phyloP scores from a whole-genome alignment of 2,113 vertebrate genomes.

The Marmota monax region DNA sequence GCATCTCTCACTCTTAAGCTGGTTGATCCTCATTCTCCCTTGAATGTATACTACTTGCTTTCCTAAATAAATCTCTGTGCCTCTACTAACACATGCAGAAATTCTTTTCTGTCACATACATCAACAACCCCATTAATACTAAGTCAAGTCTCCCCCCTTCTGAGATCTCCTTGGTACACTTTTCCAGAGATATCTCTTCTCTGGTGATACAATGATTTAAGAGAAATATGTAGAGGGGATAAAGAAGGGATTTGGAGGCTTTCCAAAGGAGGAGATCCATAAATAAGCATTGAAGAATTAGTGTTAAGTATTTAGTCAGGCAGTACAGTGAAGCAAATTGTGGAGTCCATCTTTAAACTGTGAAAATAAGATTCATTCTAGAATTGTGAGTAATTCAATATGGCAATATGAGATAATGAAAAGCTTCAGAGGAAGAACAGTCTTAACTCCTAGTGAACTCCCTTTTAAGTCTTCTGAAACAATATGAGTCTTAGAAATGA shows the following conservation, averaged over 20 bases:
- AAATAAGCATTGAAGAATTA: conserved; percentile 34
- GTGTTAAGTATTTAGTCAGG: not conserved
- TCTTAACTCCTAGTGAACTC: not conserved
- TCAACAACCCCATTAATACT: too few species aligned
- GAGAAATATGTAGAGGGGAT: not conserved
- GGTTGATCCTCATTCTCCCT: too few species aligned
- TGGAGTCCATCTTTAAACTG: not conserved
- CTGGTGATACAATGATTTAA: not conserved
- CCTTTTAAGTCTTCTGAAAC: conserved; percentile 10
- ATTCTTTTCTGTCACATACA: too few species aligned
- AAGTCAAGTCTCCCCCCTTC: too few species aligned
- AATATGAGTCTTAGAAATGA: not conserved
- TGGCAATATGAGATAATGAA: not conserved
- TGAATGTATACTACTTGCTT: too few species aligned
- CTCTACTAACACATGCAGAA: too few species aligned
- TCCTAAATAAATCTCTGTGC: too few species aligned
- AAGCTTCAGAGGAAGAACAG: conserved; percentile 7
- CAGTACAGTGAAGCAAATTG: not conserved
- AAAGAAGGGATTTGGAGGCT: not conserved
- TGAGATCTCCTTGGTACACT: too few species aligned
- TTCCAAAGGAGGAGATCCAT: not conserved
- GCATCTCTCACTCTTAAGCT: too few species aligned
- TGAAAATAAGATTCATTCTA: not conserved
- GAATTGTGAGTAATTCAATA: not conserved
- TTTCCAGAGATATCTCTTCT: too few species aligned